phyloP scores from a whole-genome alignment of 2,797 vertebrate genomes.

The Tinamus major region DNA sequence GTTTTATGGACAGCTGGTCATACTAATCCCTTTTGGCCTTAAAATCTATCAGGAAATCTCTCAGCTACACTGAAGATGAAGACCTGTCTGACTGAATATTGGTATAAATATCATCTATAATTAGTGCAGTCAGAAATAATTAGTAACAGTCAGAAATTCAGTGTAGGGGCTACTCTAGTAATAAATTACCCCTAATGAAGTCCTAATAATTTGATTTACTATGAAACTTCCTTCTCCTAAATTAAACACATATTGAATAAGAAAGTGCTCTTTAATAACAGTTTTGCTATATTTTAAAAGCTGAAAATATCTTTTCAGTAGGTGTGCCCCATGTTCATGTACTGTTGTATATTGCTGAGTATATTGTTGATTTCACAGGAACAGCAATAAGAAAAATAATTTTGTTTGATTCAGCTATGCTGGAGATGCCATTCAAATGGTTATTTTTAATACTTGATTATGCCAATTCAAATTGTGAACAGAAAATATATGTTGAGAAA shows the following conservation, averaged over 20 bases:
- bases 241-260: background rate
- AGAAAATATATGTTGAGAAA: background rate
- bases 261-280: background rate
- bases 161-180: background rate
- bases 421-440: background rate
- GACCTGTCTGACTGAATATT: background rate
- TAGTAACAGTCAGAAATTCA: background rate
- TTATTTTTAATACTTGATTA: background rate
- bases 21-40: background rate
- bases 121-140: background rate
- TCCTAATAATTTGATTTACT: background rate
- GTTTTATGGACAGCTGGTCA: background rate
- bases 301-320: background rate
- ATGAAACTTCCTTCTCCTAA: background rate
- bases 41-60: background rate
- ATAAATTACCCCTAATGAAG: background rate
- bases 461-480: background rate
- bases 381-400: background rate
- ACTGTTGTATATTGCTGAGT: background rate
- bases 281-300: background rate
- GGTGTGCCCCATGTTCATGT: background rate
- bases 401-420: background rate
- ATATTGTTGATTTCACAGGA: background rate
- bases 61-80: background rate
- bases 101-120: background rate